A percentile compares a stretch with the other conserved stretches of the same genome.
These are phyloP conservation scores for Melanotaenia pygmaea DNA, from an alignment of 2,797 vertebrate species.

Conservation along the genomic window DNA sequence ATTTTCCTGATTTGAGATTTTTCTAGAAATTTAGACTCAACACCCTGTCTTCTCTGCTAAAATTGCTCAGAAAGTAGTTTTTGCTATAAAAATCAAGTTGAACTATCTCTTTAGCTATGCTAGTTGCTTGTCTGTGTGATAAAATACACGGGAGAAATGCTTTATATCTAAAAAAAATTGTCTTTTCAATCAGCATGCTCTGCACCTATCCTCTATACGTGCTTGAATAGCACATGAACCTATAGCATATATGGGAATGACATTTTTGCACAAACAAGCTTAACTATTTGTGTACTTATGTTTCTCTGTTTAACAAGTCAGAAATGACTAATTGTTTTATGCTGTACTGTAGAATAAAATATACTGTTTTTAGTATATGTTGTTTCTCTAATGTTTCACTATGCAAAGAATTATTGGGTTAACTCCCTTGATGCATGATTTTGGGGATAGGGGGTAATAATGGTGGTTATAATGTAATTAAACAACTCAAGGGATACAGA, in stretches of 20 bases:
- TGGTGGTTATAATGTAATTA: neutral
- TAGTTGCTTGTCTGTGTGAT: neutral
- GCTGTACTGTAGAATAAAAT: neutral
- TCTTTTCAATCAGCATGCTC: neutral
- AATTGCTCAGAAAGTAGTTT: neutral
- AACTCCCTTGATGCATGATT: neutral
- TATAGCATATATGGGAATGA: neutral
- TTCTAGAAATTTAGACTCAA: neutral
- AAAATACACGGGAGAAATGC: neutral
- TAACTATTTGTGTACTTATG: neutral
- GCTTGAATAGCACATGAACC: neutral
- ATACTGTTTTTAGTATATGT: neutral
- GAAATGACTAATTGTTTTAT: neutral
- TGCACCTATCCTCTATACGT: neutral
- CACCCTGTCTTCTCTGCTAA: neutral
- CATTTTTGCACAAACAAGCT: too few relatives aligned
- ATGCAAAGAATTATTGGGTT: too few relatives aligned
- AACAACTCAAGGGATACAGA: neutral
- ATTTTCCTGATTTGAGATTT: conserved; percentile 7
- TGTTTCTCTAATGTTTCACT: too few relatives aligned
- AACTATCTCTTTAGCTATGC: neutral
- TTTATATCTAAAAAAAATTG: neutral
- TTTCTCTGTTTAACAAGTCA: neutral
- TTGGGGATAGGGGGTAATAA: neutral
- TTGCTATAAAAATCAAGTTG: neutral